Base-by-base conservation (phyloP, 2,888 invertebrate genomes). In the Pyrrhia umbra region DNA sequence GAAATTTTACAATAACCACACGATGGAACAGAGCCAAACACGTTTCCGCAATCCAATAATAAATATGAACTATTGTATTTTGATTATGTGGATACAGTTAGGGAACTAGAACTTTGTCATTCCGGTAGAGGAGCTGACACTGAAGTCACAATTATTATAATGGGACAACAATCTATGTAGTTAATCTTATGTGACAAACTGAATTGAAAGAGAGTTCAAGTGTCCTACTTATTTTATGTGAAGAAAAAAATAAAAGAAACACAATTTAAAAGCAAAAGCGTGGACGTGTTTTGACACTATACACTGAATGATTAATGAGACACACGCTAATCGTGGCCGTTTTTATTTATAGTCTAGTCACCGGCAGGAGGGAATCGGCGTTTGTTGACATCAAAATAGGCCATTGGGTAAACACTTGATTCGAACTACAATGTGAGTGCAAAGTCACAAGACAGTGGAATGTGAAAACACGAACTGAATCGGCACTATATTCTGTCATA, bases 201-300 rank as follows among this genome's bases (percentile, higher is more conserved):
- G 67, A 76, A 76, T 80, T 71, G 69, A 72, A 73, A 70, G 43
- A 79, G 66, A 74, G 51, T 68, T 74, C 57, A 64, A 75, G 72
- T 77, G 80, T 62, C 76, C 75, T 73, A 82, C 76, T 78, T 82
- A 75, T 75, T 74, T 68, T 37, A 52, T 67, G 40, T 64, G 62
- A 60, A 75, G 70, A 69, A 60, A 74, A 75, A 76, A 78, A 72
- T 74, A 80, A 83, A 81, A 78, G 64, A 79, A 78, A 79, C 67
- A 77, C 74, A 82, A 80, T 82, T 82, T 79, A 84, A 85, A 89
- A 88, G 84, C 84, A 88, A 91, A 75, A 83, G 78, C 81, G 88
- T 86, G 85, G 90, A 91, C 85, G 83, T 91, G 90, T 91, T 91
- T 85, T 92, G 93, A 93, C 93, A 92, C 84, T 86, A 88, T 87